phyloP scores from a whole-genome alignment of 2,888 invertebrate species.

The Hypomecis punctinalis region DNA sequence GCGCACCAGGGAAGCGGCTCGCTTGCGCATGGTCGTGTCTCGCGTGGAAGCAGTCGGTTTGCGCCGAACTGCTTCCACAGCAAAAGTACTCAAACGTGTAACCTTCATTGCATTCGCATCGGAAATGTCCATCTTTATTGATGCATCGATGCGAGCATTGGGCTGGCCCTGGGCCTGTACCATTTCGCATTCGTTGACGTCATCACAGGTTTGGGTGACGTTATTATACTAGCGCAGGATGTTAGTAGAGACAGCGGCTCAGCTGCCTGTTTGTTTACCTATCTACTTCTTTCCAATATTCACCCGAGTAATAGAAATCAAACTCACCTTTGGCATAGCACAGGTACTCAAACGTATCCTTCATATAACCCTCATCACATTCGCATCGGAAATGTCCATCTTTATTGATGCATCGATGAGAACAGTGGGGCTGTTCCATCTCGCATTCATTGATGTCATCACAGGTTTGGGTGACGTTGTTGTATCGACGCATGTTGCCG shows the following conservation, averaged over 20 bases:
- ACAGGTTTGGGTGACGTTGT: slow-evolving; percentile 67
- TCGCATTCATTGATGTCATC: slow-evolving; percentile 88
- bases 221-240: slow-evolving; percentile 67
- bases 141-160: slow-evolving; percentile 89
- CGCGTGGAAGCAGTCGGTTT: too few relatives aligned
- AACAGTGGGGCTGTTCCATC: slow-evolving; percentile 86
- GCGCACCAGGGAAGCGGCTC: too few relatives aligned
- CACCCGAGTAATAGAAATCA: background rate
- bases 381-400: slow-evolving; percentile 86
- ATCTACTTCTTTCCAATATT: too few relatives aligned
- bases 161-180: too few relatives aligned
- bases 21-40: too few relatives aligned
- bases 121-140: slow-evolving; percentile 85
- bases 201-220: slow-evolving; percentile 72
- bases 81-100: slow-evolving; percentile 61
- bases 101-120: slow-evolving; percentile 86
- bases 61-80: too few relatives aligned
- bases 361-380: slow-evolving; percentile 82
- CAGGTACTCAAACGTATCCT: slow-evolving; percentile 54
- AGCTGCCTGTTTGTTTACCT: too few relatives aligned
- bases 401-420: slow-evolving; percentile 87
- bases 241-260: slow-evolving; percentile 78
- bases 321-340: slow-evolving; percentile 67
- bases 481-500: slow-evolving; percentile 62
- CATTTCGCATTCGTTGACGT: slow-evolving; percentile 87